Base-by-base conservation (phyloP, 1,140 invertebrate species). In the Chelonus insularis region DNA sequence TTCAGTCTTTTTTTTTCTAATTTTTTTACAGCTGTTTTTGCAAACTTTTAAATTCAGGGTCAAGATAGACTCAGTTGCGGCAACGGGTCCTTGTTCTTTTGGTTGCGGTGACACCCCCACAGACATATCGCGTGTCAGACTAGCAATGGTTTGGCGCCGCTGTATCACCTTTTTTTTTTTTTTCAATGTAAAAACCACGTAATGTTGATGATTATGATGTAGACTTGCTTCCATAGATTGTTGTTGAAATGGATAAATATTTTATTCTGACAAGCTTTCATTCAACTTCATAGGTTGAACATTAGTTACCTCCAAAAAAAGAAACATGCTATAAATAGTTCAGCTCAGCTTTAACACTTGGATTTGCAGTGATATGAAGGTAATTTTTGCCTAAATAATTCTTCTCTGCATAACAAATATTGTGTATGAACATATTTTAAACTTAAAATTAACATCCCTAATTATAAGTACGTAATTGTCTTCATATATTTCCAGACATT, bases 121-220 rank as follows among this genome's bases (percentile, higher is more conserved):
- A 74, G 72, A 77, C 77, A 70, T 73, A 78, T 81, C 75, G 73
- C 75, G 72, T 81, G 78, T 78, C 79, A 73, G 57, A 47, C 70
- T 64, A 62, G 73, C 61, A 71, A 67, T 63, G 72, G 68, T 70
- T 70, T 73, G 78, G 79, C 78, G 78, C 78, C 78, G 74, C 66
- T 63, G 67, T 68, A 70, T 76, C 77, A 72, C 76, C 32, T 62
- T 64, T 60, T 63, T 32, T 47, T 51, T 60, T 16, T 68, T 72
- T 74, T 73, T 67, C 72, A 54, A 65, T 36, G 67, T 58, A 50
- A 43, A 18, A 72, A 70, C 69, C 60, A 50, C 57, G 63, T 56
- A 29, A 34, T 25, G 12, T 16, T 14, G 36, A 29, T 41, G 23
- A 51, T 37, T n/a, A 56, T 63, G 58, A 63, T 20, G 61, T 57